Conservation (phyloP, 1,140 invertebrate species). For the Palaemon carinicauda region DNA sequence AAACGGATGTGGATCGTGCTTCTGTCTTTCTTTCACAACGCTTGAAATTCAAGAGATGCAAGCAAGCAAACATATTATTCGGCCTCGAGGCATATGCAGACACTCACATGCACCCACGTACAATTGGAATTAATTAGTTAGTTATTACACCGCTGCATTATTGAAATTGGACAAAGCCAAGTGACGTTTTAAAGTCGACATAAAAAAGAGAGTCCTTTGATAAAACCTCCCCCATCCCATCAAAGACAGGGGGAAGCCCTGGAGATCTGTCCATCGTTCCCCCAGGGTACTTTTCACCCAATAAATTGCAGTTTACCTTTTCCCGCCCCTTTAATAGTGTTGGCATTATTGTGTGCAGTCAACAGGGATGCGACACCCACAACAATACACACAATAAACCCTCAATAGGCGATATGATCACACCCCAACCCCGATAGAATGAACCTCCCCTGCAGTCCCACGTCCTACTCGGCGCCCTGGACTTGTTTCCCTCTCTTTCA, state of each 20-base stretch:
- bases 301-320: not conserved
- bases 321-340: constrained; percentile 29
- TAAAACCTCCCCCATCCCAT: not conserved
- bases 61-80: no score
- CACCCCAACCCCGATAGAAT: constrained; percentile 18
- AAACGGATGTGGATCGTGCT: no score
- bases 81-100: no score
- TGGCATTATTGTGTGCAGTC: constrained; percentile 42
- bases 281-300: not conserved
- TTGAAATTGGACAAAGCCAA: no score
- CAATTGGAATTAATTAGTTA: no score
- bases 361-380: constrained; percentile 40
- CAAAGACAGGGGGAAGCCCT: not conserved
- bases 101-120: no score
- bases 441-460: not conserved
- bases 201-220: no score
- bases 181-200: no score
- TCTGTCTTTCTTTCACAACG: no score
- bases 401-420: constrained; percentile 49
- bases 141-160: no score
- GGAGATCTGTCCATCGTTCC: not conserved
- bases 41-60: no score
- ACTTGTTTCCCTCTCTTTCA: not conserved
- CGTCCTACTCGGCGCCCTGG: not conserved
- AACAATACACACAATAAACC: constrained; percentile 52